Base-by-base conservation (phyloP, 2,797 vertebrate species). In the Leptoclinus maculatus region DNA sequence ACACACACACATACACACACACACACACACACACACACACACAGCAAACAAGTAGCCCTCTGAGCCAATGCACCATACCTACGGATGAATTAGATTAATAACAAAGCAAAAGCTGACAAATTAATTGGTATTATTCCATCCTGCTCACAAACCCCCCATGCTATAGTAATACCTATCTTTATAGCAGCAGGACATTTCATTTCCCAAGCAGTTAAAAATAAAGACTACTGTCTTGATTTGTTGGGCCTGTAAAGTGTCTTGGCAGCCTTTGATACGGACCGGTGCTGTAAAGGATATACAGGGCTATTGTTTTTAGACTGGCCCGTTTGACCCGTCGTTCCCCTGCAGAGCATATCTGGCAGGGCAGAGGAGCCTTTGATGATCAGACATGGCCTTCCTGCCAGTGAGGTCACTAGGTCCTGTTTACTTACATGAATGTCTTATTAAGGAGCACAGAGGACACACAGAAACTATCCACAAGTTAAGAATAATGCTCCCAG, bases 331-430 rank as follows among this genome's bases (percentile, higher is more conserved):
- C 92, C 89, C 1, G 77, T 66, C 68, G 67, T 87, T 90, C 93
- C 90, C 87, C 88, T 76, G 85, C 83, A 89, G 85, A 91, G 86
- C 86, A 83, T 85, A 72, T 84, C 83, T 90, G 88, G 86, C 93
- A 87, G 86, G 90, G 88, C 88, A 91, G 83, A 86, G 81, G 80
- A 84, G 87, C 70, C 91, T 94, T 95, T 94, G 93, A 95, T 95
- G 91, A 92, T 92, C 92, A 91, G 89, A 93, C 91, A 83, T 93
- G 90, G 89, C 91, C 93, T 94, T 95, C 93, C 94, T 95, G 91
- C 71, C 87, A 85, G 84, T 86, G 87, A 87, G 92, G 89, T 91
- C 89, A 91, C 88, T 88, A 79, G 90, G 91, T 90, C 87, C 88
- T 91, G 91, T 93, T 92, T 93, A 91, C 91, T 85, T 84, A 83